Evolutionary conservation across 2,888 invertebrate genomes (phyloP), one percentile per base, ranked within the genome.

Genomic region (Tridacna crocea): DNA sequence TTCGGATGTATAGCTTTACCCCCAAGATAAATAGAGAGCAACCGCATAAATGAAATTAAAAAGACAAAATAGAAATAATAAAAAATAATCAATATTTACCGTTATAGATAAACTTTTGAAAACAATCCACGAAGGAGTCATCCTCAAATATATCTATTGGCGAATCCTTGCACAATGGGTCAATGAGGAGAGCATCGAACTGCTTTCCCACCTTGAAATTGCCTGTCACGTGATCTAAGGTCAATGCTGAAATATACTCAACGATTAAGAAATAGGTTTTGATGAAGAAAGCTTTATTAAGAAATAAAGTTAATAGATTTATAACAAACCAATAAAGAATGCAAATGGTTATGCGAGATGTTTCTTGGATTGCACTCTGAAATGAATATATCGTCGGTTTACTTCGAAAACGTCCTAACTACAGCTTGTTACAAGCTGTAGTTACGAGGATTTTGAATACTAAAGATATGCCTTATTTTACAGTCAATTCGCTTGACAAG

Each of bases 131-230:
- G 1, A 84, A 17, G 0, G 84, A 85, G 77, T 94, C 93, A 0
- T 88, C 86, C 0, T 88, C 79, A 75, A 92, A 92, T 10, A 91
- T 70, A 77, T 93, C 91, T 72, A 93, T 79, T 4, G 89, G 88
- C n/a, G 90, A 84, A 36, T 91, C 89, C 0, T 91, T 91, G 22
- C 96, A 95, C 17, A 94, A 92, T n/a, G 96, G 95, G 90, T 98
- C 97, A 48, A 98, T 95, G 0, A 98, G 90, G 0, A 98, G 94
- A 0, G 98, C 98, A 95, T 98, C 98, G 90, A 98, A 98, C 78
- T 97, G 96, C 94, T 98, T 98, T 26, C 97, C 97, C 10, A 96
- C 94, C 88, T 95, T 95, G 90, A 98, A 97, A 94, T 96, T 98
- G 22, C 98, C 98, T 73, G 97, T 96, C 90, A 96, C 95, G 63